These are phyloP conservation scores for Phylloscopus trochilus DNA, from an alignment of 2,113 vertebrate genomes.

Conservation along the genomic window DNA sequence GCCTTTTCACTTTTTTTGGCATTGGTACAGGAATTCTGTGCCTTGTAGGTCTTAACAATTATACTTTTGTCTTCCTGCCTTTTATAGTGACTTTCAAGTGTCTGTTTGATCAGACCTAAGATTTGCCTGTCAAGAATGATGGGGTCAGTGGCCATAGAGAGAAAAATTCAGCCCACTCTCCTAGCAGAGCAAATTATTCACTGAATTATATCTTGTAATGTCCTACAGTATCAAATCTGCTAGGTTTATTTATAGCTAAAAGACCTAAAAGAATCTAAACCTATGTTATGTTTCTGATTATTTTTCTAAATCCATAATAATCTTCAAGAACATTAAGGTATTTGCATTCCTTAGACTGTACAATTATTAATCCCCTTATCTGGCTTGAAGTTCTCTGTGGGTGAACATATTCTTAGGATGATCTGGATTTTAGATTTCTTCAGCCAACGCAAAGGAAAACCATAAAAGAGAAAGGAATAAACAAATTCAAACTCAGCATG, in stretches of 20 bases:
- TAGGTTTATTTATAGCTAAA: conserved; percentile 50
- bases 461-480: conserved; percentile 24
- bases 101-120: not conserved
- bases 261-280: conserved; percentile 32
- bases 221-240: conserved; percentile 10
- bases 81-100: not conserved
- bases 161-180: not conserved
- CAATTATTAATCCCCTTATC: conserved; percentile 70
- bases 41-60: not conserved
- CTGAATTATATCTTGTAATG: not conserved
- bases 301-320: conserved; percentile 73
- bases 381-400: conserved; percentile 63
- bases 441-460: not conserved
- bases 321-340: conserved; percentile 69
- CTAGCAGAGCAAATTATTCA: not conserved
- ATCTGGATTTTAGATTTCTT: conserved; percentile 63
- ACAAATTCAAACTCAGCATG: conserved; percentile 4
- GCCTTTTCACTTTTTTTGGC: not conserved
- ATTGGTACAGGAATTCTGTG: not conserved
- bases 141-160: not conserved
- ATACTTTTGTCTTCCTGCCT: not conserved
- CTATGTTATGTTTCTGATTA: conserved; percentile 65
- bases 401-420: conserved; percentile 60
- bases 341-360: conserved; percentile 65
- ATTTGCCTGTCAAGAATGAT: not conserved